Percentiles rank a stretch among this genome's conserved stretches.
Conservation (phyloP, 1,140 invertebrate species). For the Drosophila littoralis region DNA sequence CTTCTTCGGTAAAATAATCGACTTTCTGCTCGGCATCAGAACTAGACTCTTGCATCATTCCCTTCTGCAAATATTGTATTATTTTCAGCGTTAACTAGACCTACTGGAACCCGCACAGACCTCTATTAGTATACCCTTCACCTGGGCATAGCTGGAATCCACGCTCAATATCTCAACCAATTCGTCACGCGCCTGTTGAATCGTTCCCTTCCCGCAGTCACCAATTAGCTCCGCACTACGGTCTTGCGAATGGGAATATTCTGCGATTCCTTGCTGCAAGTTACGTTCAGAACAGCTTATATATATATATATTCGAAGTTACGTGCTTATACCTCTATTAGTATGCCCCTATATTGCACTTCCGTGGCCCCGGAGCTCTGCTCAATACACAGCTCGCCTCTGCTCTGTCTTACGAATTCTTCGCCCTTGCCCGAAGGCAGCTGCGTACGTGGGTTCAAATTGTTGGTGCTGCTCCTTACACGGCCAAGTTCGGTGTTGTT, state of each 20-base stretch:
- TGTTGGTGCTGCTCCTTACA: too few relatives aligned
- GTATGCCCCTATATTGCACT: neutral
- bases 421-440: neutral
- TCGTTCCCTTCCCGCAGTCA: slow-evolving; percentile 14
- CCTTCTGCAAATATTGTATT: slow-evolving; percentile 17
- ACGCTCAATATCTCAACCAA: slow-evolving; percentile 12
- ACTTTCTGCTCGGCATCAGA: neutral
- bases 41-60: neutral
- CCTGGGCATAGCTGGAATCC: slow-evolving; percentile 11
- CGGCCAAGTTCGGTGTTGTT: neutral
- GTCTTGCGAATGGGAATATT: too few relatives aligned
- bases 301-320: neutral
- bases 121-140: slow-evolving; percentile 21
- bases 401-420: neutral
- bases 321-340: slow-evolving; percentile 7
- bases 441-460: neutral
- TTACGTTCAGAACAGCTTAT: neutral
- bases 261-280: neutral
- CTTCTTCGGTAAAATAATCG: neutral
- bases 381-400: slow-evolving; percentile 1
- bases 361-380: neutral
- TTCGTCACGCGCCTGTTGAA: slow-evolving; percentile 35
- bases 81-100: too few relatives aligned
- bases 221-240: slow-evolving; percentile 1
- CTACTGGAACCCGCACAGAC: neutral